Evolutionary conservation across 2,113 vertebrate genomes (phyloP), one percentile per base, ranked within the genome.

Genomic region (Pyxicephalus adspersus): DNA sequence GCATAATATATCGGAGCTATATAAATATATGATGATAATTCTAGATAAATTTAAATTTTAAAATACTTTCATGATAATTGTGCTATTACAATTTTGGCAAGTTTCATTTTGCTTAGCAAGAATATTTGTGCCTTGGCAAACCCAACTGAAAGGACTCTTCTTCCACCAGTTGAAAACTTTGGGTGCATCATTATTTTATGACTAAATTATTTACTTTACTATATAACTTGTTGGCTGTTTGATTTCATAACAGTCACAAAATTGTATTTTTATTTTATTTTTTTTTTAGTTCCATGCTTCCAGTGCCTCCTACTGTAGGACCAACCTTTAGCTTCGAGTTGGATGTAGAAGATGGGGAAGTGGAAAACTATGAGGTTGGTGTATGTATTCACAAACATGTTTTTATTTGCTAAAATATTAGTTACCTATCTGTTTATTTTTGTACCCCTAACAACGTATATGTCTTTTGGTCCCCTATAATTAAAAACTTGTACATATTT

Each of bases 301-400:
- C 97, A 75, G 94, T 99, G 83, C 94, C 95, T 89, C 96, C 96
- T 34, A 92, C 96, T 80, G 95, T 98, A 85, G 95, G 95, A 85
- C 97, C 97, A 77, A 89, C 97, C 81, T 96, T 98, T 89, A 96
- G 95, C 88, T 94, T 98, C 78, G 97, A 99, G 87, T 92, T 98
- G 92, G 97, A 99, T 83, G 96, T 98, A 73, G 97, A 98, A 86
- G 97, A 98, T 52, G 97, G 97, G 76, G 97, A 98, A 86, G 97
- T 99, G 82, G 97, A 99, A 92, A 99, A 98, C 91, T 98, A 99
- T 3, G 97, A 99, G 96, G 97, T 98, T 89, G 83, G 91, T 87
- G 84, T 77, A 75, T 20, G 0, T 90, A 87, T 15, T 86, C 80
- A 57, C 9, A 22, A n/a, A 57, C 3, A 38, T 20, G 4, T 68